phyloP scores from a whole-genome alignment of 1,140 invertebrate species.

The Nebria ingens region DNA sequence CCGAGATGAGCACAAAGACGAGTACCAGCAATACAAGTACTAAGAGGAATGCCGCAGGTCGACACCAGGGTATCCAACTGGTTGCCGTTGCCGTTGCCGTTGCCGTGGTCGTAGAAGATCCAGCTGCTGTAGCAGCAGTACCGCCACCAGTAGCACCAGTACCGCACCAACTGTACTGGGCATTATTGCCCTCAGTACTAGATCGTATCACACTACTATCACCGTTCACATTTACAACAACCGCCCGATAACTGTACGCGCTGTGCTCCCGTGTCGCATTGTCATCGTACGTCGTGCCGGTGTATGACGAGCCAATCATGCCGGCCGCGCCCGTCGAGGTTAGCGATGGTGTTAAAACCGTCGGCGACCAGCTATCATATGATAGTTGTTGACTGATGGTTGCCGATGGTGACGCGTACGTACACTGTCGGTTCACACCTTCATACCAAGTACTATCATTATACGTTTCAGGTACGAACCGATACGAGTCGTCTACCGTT shows the following conservation, averaged over 20 bases:
- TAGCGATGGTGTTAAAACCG: too few species aligned
- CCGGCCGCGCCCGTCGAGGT: not conserved
- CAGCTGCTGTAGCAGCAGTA: not conserved
- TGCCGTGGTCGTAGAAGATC: constrained; percentile 1
- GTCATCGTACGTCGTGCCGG: not conserved
- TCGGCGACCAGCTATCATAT: too few species aligned
- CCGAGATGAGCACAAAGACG: constrained; percentile 38
- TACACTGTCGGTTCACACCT: not conserved
- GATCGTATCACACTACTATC: not conserved
- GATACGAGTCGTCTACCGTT: too few species aligned
- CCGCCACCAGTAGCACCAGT: not conserved
- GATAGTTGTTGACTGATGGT: too few species aligned
- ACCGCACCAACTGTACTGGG: not conserved
- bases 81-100: constrained; percentile 20
- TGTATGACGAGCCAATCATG: not conserved
- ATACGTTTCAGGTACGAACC: not conserved
- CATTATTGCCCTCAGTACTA: not conserved
- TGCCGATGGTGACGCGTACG: not conserved
- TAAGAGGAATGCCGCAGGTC: constrained; percentile 35
- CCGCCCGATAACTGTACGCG: not conserved
- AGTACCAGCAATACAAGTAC: constrained; percentile 36
- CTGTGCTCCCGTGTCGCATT: not conserved
- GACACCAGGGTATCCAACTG: constrained; percentile 32
- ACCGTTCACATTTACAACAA: not conserved
- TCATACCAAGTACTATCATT: not conserved